Percentiles rank a stretch among this genome's conserved stretches.
phyloP scores from a whole-genome alignment of 2,888 invertebrate species.

The Conomelus anceps region DNA sequence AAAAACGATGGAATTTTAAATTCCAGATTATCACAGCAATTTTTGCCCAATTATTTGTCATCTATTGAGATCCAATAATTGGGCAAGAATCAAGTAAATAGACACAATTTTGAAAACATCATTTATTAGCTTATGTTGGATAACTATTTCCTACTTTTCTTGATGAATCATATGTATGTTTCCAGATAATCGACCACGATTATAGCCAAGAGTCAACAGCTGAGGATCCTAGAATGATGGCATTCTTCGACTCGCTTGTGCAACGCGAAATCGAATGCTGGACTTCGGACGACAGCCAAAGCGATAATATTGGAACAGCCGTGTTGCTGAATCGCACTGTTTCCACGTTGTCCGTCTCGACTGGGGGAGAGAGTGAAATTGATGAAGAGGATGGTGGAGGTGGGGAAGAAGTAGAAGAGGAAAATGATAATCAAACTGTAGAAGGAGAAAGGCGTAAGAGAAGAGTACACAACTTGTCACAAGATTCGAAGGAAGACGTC shows the following conservation, averaged over 20 bases:
- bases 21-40: too few species aligned
- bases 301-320: neutral
- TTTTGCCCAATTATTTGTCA: too few species aligned
- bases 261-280: conserved; percentile 78
- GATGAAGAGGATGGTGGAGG: too few species aligned
- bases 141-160: too few species aligned
- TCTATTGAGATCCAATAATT: too few species aligned
- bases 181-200: conserved; percentile 74
- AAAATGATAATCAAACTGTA: neutral
- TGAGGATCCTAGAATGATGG: conserved; percentile 93
- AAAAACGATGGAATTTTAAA: too few species aligned
- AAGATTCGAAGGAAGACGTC: neutral
- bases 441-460: neutral
- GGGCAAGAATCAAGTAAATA: too few species aligned
- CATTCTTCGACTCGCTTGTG: conserved; percentile 89
- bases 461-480: neutral
- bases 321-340: too few species aligned
- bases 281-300: conserved; percentile 38
- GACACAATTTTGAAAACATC: too few species aligned
- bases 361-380: neutral
- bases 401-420: neutral
- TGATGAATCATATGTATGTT: too few species aligned
- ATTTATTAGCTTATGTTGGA: too few species aligned
- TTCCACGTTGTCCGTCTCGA: too few species aligned
- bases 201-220: conserved; percentile 79